Evolutionary conservation across 2,888 invertebrate genomes (phyloP).

Genomic region (Hartigia nigra): DNA sequence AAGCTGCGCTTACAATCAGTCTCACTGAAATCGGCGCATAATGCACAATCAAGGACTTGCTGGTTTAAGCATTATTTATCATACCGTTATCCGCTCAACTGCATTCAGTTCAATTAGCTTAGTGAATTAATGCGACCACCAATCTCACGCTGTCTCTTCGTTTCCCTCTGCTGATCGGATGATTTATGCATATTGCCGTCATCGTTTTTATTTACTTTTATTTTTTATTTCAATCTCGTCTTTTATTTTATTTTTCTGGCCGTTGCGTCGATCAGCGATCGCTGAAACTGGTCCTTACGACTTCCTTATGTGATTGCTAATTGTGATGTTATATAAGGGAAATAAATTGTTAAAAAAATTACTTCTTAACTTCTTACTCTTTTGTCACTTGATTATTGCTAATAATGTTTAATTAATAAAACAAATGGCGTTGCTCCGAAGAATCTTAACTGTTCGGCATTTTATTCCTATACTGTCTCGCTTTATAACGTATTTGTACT

Average conservation of each 20-base stretch:
- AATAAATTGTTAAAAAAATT: background rate
- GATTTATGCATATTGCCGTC: constrained; percentile 3
- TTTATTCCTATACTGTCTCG: no score
- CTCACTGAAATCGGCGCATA: background rate
- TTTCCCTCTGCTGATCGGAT: constrained; percentile 5
- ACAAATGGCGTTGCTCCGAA: no score
- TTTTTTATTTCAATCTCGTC: background rate
- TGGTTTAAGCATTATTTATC: constrained; percentile 5
- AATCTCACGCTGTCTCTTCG: constrained; percentile 5
- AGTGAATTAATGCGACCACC: constrained; percentile 28
- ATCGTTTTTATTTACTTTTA: background rate
- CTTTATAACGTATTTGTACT: no score
- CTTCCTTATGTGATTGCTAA: background rate
- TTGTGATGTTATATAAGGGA: background rate
- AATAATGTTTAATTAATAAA: no score
- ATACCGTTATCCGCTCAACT: constrained; percentile 28
- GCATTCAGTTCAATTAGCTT: constrained; percentile 36
- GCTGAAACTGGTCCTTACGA: background rate
- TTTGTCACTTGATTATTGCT: no score
- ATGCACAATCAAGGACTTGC: background rate
- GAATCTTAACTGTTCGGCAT: no score
- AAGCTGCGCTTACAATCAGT: background rate
- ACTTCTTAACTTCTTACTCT: no score
- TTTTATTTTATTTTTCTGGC: background rate
- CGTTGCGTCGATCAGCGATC: background rate